Conservation (phyloP, 1,140 invertebrate genomes). For the Calliopsis andreniformis region DNA sequence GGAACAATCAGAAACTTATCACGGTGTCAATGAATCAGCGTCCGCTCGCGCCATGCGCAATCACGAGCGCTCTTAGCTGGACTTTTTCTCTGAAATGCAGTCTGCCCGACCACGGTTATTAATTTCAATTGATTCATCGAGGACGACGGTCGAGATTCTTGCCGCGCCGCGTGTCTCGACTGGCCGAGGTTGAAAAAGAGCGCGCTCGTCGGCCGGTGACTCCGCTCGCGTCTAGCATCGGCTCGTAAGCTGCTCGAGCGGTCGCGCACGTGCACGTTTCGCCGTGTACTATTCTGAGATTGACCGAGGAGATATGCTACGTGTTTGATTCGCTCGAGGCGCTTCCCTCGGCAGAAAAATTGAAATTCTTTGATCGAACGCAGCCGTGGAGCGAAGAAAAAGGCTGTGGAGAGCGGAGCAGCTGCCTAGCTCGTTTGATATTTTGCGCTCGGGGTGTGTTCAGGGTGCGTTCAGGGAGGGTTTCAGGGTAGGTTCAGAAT, state of each 20-base stretch:
- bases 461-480: too few relatives aligned
- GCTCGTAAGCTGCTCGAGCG: background rate
- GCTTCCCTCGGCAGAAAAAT: background rate
- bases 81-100: slow-evolving; percentile 6
- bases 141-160: background rate
- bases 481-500: too few relatives aligned
- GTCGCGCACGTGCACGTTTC: slow-evolving; percentile 10
- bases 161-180: too few relatives aligned
- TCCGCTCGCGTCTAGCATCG: background rate
- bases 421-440: too few relatives aligned
- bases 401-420: background rate
- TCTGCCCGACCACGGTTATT: slow-evolving; percentile 13
- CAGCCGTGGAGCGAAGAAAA: background rate
- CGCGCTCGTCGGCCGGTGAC: too few relatives aligned
- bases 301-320: slow-evolving; percentile 48
- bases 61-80: slow-evolving; percentile 1
- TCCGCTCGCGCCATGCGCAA: background rate
- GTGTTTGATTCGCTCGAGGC: slow-evolving; percentile 13
- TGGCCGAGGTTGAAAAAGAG: background rate
- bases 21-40: background rate
- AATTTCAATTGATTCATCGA: slow-evolving; percentile 42
- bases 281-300: slow-evolving; percentile 51
- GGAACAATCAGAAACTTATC: background rate
- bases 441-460: too few relatives aligned
- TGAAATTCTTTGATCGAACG: background rate